Conservation (phyloP, 2,888 invertebrate species). For the Lottia scabra region DNA sequence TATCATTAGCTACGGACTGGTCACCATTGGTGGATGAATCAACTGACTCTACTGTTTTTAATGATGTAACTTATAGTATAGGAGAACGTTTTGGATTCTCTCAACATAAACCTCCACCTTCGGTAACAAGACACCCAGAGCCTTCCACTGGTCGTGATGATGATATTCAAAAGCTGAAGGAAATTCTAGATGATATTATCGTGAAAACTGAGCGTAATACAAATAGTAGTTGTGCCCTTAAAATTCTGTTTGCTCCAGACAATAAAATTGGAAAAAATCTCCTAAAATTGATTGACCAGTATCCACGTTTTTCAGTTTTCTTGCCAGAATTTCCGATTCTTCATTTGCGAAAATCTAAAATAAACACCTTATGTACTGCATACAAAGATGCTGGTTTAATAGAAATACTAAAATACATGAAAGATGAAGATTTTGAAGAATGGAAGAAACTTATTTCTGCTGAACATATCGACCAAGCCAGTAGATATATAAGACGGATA, state of each 20-base stretch:
- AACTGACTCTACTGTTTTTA: too few relatives aligned
- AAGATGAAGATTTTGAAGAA: background rate
- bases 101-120: constrained; percentile 16
- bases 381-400: background rate
- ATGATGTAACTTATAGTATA: too few relatives aligned
- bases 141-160: constrained; percentile 34
- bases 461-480: constrained; percentile 3
- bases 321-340: constrained; percentile 6
- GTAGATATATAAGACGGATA: background rate
- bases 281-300: background rate
- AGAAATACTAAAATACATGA: background rate
- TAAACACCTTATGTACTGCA: background rate
- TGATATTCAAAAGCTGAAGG: constrained; percentile 21
- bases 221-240: too few relatives aligned
- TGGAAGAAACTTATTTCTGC: too few relatives aligned
- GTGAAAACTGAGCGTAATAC: background rate
- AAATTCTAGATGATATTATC: constrained; percentile 7
- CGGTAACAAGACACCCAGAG: constrained; percentile 32
- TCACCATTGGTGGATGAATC: too few relatives aligned
- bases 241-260: too few relatives aligned
- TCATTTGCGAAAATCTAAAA: constrained; percentile 5
- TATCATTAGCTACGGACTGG: too few relatives aligned
- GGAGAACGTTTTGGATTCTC: constrained; percentile 15
- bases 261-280: background rate
- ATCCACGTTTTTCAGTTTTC: background rate